These are phyloP conservation scores for Apeira syringaria DNA, from an alignment of 2,888 invertebrate genomes.

Conservation along the genomic window DNA sequence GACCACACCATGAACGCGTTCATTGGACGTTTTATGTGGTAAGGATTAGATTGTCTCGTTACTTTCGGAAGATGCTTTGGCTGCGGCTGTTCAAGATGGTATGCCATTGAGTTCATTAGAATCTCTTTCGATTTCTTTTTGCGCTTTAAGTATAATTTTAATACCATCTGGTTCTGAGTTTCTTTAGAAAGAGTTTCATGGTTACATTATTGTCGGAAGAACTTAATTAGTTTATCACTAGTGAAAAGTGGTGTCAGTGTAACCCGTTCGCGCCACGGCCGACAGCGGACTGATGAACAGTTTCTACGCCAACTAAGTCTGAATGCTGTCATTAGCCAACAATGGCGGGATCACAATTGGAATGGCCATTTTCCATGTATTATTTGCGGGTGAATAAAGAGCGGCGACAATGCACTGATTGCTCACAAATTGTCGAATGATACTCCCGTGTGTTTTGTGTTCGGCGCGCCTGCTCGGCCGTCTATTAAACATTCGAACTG, in stretches of 20 bases:
- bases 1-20: constrained; percentile 99
- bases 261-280: constrained; percentile 53
- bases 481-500: constrained; percentile 57
- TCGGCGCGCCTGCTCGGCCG: constrained; percentile 64
- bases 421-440: constrained; percentile 84
- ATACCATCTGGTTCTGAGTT: too few relatives aligned
- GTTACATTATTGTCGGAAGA: too few relatives aligned
- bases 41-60: constrained; percentile 82
- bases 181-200: too few relatives aligned
- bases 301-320: constrained; percentile 63
- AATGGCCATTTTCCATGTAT: constrained; percentile 82
- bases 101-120: constrained; percentile 58
- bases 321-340: constrained; percentile 80
- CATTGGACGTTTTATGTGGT: constrained; percentile 97
- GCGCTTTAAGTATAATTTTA: too few relatives aligned
- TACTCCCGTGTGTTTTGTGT: constrained; percentile 78
- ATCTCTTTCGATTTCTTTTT: too few relatives aligned
- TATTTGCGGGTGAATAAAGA: constrained; percentile 81
- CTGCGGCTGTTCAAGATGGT: constrained; percentile 50
- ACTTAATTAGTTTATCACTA: too few relatives aligned
- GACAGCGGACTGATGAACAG: constrained; percentile 65
- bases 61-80: constrained; percentile 55
- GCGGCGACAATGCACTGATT: constrained; percentile 82
- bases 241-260: constrained; percentile 8
- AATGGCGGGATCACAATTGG: constrained; percentile 72